Evolutionary conservation across 2,113 vertebrate genomes (phyloP).

Genomic region (Sceloporus undulatus): DNA sequence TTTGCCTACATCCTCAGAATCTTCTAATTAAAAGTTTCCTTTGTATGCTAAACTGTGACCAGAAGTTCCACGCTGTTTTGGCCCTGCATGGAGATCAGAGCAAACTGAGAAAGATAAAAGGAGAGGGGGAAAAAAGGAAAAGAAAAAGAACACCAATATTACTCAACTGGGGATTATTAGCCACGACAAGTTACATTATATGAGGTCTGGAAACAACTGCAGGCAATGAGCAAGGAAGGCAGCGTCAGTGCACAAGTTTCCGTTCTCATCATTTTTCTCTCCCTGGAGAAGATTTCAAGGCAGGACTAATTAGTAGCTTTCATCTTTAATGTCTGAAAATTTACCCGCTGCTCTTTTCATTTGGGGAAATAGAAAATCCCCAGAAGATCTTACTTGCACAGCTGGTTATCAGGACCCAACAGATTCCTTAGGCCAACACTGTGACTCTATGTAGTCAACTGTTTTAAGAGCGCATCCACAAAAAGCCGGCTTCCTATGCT

Average conservation of each 20-base stretch:
- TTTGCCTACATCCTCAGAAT: background rate
- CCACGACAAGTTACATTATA: background rate
- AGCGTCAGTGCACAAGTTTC: background rate
- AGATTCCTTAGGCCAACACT: background rate
- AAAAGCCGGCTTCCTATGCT: background rate
- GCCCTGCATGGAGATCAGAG: background rate
- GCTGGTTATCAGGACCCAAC: background rate
- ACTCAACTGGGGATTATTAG: background rate
- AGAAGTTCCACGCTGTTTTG: background rate
- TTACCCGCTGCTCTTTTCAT: background rate
- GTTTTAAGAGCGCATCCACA: background rate
- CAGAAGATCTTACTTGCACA: background rate
- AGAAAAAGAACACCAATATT: background rate
- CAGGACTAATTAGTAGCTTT: conserved; percentile 15
- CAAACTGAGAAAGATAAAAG: background rate
- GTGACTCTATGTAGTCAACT: background rate
- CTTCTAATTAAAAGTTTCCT: background rate
- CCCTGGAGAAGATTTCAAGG: background rate
- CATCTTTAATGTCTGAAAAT: conserved; percentile 5
- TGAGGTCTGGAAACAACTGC: background rate
- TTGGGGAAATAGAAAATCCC: background rate
- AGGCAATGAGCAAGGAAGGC: background rate
- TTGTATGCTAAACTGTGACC: background rate
- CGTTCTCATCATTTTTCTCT: background rate
- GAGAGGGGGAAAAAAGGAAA: background rate